Conservation (phyloP, 2,113 vertebrate genomes). For the human region GRCh38 chr5:1721501-1722000, state of each 20-base stretch:
- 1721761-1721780: too few species aligned
- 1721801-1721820: neutral
- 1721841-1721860: too few species aligned
- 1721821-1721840: neutral
- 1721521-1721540: neutral
- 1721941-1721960: too few species aligned
- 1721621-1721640: neutral
- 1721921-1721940: too few species aligned
- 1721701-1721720: fast-evolving
- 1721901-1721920: too few species aligned
- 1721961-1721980: too few species aligned
- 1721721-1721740: too few species aligned
- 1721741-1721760: too few species aligned
- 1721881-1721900: too few species aligned
- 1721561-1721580: neutral
- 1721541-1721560: neutral
- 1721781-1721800: too few species aligned
- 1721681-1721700: fast-evolving
- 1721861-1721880: neutral
- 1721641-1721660: fast-evolving
- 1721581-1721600: neutral
- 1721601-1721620: neutral
- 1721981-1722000: too few species aligned
- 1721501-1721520: fast-evolving
- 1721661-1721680: neutral